Percentiles rank a stretch among this genome's conserved stretches.
Evolutionary conservation across 37 sponge, comb jelly and placozoan genomes (phyloP).

Genomic region (Ianthella basta): DNA sequence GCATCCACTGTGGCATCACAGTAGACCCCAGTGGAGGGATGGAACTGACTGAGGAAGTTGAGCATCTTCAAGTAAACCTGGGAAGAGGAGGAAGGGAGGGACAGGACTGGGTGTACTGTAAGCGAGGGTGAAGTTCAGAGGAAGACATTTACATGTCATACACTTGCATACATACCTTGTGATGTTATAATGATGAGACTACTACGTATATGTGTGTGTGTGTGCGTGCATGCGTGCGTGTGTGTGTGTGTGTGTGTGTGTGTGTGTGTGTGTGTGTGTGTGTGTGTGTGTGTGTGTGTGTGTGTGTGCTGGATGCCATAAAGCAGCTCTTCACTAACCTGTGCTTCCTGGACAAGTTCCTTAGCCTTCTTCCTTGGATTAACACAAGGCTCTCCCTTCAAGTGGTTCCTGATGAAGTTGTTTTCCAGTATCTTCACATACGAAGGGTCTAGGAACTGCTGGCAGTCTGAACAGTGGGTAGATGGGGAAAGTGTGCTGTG

Average conservation of each 20-base stretch:
- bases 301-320: not conserved
- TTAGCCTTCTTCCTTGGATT: not conserved
- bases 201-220: too few relatives aligned
- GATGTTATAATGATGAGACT: too few relatives aligned
- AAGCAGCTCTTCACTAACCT: not conserved
- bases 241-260: too few relatives aligned
- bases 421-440: not conserved
- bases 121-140: too few relatives aligned
- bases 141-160: too few relatives aligned
- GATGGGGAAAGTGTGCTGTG: too few relatives aligned
- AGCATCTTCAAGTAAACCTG: slow-evolving; percentile 67
- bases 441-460: not conserved
- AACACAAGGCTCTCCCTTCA: not conserved
- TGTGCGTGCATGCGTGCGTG: too few relatives aligned
- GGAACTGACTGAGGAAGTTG: slow-evolving; percentile 53
- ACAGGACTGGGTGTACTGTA: too few relatives aligned
- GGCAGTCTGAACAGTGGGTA: not conserved
- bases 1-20: slow-evolving; percentile 42
- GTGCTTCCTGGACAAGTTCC: not conserved
- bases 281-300: not conserved
- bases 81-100: not conserved
- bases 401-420: slow-evolving; percentile 12
- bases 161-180: too few relatives aligned
- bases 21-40: slow-evolving; percentile 51
- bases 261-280: too few relatives aligned